Evolutionary conservation across 2,888 invertebrate species (phyloP), one percentile per base, ranked within the genome.

Genomic region (Noctuana brunneofusca): DNA sequence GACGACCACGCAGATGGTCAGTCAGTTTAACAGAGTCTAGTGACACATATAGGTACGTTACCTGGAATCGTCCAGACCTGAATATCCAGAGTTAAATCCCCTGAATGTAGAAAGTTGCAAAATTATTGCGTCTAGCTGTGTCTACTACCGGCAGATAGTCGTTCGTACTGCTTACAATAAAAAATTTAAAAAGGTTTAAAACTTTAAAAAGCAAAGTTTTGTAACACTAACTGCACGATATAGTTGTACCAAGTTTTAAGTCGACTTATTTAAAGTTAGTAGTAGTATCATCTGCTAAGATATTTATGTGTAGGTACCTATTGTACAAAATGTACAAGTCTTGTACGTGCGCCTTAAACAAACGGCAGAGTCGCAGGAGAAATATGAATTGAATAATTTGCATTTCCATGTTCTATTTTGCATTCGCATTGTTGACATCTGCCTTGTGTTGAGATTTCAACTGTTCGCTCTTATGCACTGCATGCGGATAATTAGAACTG

Each of bases 311-410:
- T 9, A 9, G n/a, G n/a, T n/a, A n/a, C n/a, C n/a, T n/a, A n/a
- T n/a, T n/a, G n/a, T n/a, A n/a, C n/a, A n/a, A n/a, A n/a, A 0
- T 16, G 16, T 41, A 41, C 18, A 9, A 18, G 16, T 18, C 41
- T 3, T 11, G 41, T 3, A 11, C 41, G 3, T 43, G 41, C 18
- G 41, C 18, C n/a, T 43, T 3, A 43, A 43, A 43, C 41, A 43
- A 43, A 43, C 11, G 41, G 18, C 41, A 43, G 3, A 43, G 18
- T 18, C 18, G 41, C 41, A 43, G 18, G 41, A 54, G 62, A 50
- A 55, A 50, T 56, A 56, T 62, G 62, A 62, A 62, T 49, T 55
- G 48, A 62, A 63, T 56, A 63, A 63, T 63, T 63, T 56, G 62
- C 62, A 63, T 63, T 56, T 63, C 43, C 62, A 56, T 56, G 62